These are phyloP conservation scores for Meloe dianella DNA, from an alignment of 2,888 invertebrate genomes.

Conservation along the genomic window DNA sequence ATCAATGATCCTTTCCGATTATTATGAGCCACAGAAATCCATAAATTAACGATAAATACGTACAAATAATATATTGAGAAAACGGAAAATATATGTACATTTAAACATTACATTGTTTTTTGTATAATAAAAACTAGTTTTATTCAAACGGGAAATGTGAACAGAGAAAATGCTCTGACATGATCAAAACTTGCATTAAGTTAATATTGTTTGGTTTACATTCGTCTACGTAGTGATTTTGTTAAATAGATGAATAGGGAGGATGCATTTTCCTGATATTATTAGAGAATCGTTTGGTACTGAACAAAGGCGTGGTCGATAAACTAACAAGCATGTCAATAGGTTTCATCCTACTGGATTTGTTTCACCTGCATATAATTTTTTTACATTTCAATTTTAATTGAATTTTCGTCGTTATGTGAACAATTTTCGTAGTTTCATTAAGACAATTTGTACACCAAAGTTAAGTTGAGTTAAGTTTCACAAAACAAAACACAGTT, in stretches of 20 bases:
- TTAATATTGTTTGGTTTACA: not conserved
- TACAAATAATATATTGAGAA: no score
- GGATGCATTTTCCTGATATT: not conserved
- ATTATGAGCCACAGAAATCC: not conserved
- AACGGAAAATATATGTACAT: not conserved
- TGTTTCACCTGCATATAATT: not conserved
- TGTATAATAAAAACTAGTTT: not conserved
- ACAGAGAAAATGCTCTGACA: not conserved
- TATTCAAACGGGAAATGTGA: not conserved
- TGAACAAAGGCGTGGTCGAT: not conserved
- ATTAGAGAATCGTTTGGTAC: not conserved
- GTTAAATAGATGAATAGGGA: not conserved
- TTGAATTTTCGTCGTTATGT: not conserved
- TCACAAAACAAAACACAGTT: not conserved
- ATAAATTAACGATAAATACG: not conserved
- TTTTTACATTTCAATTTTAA: not conserved
- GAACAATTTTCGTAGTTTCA: not conserved
- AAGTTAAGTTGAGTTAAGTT: not conserved
- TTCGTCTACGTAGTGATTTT: not conserved
- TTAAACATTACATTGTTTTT: not conserved
- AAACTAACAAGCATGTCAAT: not conserved
- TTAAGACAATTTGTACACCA: not conserved
- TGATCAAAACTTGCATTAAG: not conserved
- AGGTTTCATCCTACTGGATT: not conserved
- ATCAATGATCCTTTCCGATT: not conserved